Base-by-base conservation (phyloP, 2,888 invertebrate genomes). In the Amorpha juglandis region DNA sequence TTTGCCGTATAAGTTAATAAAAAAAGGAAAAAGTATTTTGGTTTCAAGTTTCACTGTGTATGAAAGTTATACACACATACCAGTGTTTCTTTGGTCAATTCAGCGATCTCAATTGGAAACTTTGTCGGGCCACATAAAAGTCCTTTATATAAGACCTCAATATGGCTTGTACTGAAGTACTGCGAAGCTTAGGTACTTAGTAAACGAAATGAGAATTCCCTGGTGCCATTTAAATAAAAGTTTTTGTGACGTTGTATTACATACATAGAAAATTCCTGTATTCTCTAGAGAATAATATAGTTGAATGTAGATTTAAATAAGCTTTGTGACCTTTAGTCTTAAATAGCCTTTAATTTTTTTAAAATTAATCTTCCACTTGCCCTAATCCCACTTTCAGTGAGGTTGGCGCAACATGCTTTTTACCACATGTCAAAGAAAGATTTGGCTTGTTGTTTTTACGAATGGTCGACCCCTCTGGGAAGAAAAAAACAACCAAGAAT, bases 101-200 rank as follows among this genome's bases (percentile, higher is more conserved):
- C 38, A 35, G 9, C 16, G 6, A 55, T 35, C 35, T 38, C 11
- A 2, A 55, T 38, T 55, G 33, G 2, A 38, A 55, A 51, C 21
- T 51, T 38, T 55, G 38, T 35, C n/a, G 16, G 33, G 16, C n/a
- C 14, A 35, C 53, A 53, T 55, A 35, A 33, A 53, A 38, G 19
- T 38, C 11, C 16, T 35, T 11, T 55, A 55, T 35, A 55, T 38
- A 19, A 55, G 55, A 55, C 35, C 33, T 53, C 53, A 53, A 53
- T 55, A 55, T 16, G 16, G 38, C 73, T 73, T 67, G 74, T 78
- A 78, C 77, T 73, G 69, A 73, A 9, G 16, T 55, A 55, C 38
- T 51, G 33, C 16, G 16, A 9, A 38, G 55, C 55, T 55, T 55
- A 55, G 55, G 55, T 55, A 55, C 16, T 38, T 38, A 55, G 16